These are phyloP conservation scores for Salmo trutta DNA, from an alignment of 2,797 vertebrate genomes.

Conservation along the genomic window DNA sequence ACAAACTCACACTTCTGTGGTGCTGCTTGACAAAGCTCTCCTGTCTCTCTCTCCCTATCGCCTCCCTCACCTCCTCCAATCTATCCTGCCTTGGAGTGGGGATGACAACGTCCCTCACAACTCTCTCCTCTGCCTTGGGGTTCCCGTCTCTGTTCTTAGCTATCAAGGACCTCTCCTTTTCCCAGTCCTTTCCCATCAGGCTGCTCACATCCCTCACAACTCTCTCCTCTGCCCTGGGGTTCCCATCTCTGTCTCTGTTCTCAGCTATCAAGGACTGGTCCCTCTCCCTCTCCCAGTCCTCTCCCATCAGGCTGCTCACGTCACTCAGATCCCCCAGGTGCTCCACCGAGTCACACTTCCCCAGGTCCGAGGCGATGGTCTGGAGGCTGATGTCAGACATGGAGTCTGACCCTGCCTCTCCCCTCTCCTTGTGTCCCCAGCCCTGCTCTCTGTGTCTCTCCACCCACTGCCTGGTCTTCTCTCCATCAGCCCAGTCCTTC, in stretches of 20 bases:
- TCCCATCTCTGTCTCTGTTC: constrained; percentile 43
- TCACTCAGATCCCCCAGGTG: constrained; percentile 82
- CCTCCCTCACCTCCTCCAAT: constrained; percentile 14
- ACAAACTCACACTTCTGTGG: constrained; percentile 75
- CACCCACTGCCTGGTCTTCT: constrained; percentile 77
- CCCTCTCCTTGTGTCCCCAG: constrained; percentile 69
- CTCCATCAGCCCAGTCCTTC: constrained; percentile 63
- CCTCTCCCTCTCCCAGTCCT: constrained; percentile 35
- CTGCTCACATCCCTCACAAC: constrained; percentile 78
- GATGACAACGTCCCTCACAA: neutral
- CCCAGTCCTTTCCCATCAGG: constrained; percentile 56
- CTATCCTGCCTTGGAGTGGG: constrained; percentile 14
- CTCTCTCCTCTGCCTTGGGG: constrained; percentile 26
- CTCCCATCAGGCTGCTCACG: constrained; percentile 70
- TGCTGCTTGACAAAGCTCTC: constrained; percentile 73
- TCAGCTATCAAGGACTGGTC: constrained; percentile 25
- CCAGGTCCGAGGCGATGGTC: constrained; percentile 87
- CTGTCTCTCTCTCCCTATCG: constrained; percentile 47
- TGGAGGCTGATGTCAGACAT: constrained; percentile 86
- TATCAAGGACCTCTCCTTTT: constrained; percentile 37
- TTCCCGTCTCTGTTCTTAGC: constrained; percentile 52
- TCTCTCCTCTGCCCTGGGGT: constrained; percentile 32
- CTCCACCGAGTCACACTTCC: constrained; percentile 90
- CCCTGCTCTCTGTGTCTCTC: constrained; percentile 70
- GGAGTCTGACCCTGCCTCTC: constrained; percentile 68